Base-by-base conservation (phyloP, 2,113 vertebrate genomes). In the Caretta caretta region DNA sequence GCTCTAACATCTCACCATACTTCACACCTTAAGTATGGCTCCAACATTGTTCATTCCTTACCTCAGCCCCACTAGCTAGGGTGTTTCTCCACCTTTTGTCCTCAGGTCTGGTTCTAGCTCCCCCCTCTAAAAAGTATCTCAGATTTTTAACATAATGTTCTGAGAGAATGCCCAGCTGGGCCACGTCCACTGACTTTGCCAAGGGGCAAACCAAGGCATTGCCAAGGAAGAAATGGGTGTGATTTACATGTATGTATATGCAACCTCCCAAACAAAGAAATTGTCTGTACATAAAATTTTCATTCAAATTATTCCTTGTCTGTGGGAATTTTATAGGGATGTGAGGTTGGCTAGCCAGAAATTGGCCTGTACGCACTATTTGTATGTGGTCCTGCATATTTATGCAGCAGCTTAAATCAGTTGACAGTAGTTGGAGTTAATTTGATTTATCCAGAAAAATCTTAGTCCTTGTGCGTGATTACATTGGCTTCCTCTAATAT, bases 231-330 rank as follows among this genome's bases (percentile, higher is more conserved):
- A n/a, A 69, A 13, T 69, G 35, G 62, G 35, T 69, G 35, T 92
- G 1, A 49, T 29, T 72, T 56, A 72, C 25, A 80, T 38, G 59
- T 83, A 93, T 65, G 1, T 24, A 17, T 57, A n/a, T 69, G 62
- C 62, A 46, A 2, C 3, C 4, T 86, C 20, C 56, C 29, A 20
- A 72, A 82, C 1, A n/a, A 69, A 83, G 12, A 89, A 86, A 87
- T 51, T 10, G 2, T 1, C 54, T 1, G 3, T 1, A 0, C n/a
- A 16, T 12, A 83, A 3, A n/a, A 81, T 2, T 8, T 88, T 57
- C 65, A 54, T 86, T 79, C 1, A 0, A 1, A 1, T 2, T 46
- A 35, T 54, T 54, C 3, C 62, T 53, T 49, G 42, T 17, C 12
- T n/a, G 46, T 62, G 16, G 51, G 2, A 62, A 29, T 49, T 20